Percentiles rank a stretch among this genome's conserved stretches.
phyloP scores from a whole-genome alignment of 2,888 invertebrate genomes.

The Gortyna flavago region DNA sequence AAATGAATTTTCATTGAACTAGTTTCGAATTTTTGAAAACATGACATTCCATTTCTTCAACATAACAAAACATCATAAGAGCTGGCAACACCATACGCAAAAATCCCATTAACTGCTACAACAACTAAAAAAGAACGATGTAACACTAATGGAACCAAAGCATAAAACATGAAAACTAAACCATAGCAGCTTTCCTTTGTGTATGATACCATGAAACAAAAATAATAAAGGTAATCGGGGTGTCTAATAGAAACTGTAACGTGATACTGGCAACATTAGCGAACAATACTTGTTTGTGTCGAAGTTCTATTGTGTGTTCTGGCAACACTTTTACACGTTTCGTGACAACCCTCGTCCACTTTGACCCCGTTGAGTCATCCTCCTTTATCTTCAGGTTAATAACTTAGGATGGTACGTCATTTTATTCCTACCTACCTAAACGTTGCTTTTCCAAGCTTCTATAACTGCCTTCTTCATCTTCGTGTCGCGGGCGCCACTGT shows the following conservation, averaged over 20 bases:
- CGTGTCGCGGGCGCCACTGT: too few relatives aligned
- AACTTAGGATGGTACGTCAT: constrained; percentile 17
- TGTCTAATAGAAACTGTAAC: constrained; percentile 54
- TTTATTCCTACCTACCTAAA: neutral
- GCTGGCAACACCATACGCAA: constrained; percentile 3
- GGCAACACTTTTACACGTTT: constrained; percentile 42
- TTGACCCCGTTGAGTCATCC: constrained; percentile 51
- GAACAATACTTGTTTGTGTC: constrained; percentile 62
- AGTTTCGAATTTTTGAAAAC: constrained; percentile 2
- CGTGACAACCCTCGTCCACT: constrained; percentile 36
- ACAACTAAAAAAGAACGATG: constrained; percentile 10
- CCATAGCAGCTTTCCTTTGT: constrained; percentile 1
- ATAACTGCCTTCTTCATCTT: too few relatives aligned
- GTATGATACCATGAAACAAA: constrained; percentile 27
- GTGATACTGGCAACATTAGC: constrained; percentile 51
- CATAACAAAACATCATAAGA: neutral
- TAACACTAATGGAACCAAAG: constrained; percentile 33
- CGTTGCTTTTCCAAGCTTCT: neutral
- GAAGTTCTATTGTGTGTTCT: constrained; percentile 47
- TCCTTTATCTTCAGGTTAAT: constrained; percentile 28
- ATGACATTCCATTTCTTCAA: neutral
- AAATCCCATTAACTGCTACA: constrained; percentile 3
- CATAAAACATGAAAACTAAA: constrained; percentile 28
- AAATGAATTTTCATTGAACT: neutral
- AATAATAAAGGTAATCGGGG: constrained; percentile 45